Conservation (phyloP, 2,888 invertebrate species). For the Scaeva pyrastri region DNA sequence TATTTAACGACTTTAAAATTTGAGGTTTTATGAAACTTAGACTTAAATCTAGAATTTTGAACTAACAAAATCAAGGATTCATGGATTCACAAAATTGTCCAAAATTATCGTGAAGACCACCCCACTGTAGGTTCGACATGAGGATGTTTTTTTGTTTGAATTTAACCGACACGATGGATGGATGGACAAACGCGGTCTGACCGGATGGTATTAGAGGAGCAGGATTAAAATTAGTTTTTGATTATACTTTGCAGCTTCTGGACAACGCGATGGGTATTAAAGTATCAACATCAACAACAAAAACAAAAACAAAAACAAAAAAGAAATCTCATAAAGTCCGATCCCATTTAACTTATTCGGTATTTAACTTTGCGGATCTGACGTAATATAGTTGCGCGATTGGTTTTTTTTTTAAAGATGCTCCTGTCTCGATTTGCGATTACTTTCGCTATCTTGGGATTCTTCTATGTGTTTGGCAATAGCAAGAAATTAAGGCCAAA, state of each 20-base stretch:
- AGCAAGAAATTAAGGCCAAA: no score
- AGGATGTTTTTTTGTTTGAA: neutral
- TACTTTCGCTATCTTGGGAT: no score
- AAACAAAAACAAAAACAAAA: slow-evolving; percentile 33
- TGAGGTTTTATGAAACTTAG: no score
- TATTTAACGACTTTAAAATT: no score
- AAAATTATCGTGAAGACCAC: neutral
- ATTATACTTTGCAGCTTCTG: slow-evolving; percentile 84
- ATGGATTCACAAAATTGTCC: no score
- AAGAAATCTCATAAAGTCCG: slow-evolving; percentile 29
- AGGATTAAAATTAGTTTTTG: slow-evolving; percentile 84
- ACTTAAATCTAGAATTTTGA: no score
- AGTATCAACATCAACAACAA: slow-evolving; percentile 27
- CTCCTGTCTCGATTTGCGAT: no score
- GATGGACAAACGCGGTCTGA: slow-evolving; percentile 9
- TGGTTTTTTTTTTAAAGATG: no score
- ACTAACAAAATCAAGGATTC: no score
- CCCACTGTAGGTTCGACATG: neutral
- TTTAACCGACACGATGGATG: neutral
- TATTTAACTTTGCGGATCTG: slow-evolving; percentile 11
- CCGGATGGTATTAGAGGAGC: slow-evolving; percentile 78
- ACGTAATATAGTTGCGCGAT: neutral
- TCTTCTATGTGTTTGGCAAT: no score
- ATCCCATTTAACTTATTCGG: slow-evolving; percentile 1
- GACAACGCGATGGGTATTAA: slow-evolving; percentile 81